These are phyloP conservation scores for Melanophora roralis DNA, from an alignment of 2,888 invertebrate genomes.

Conservation along the genomic window DNA sequence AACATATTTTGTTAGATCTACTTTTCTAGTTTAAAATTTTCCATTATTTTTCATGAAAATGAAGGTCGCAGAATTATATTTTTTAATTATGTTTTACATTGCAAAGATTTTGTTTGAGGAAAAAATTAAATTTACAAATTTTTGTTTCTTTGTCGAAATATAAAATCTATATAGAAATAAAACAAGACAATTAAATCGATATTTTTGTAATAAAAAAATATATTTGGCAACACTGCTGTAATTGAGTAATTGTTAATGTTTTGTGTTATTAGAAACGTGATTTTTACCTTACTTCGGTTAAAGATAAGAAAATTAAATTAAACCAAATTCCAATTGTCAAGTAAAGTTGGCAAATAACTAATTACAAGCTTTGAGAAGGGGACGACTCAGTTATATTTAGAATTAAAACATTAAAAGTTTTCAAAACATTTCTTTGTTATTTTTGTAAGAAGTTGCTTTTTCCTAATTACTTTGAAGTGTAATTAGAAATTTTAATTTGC, in stretches of 20 bases:
- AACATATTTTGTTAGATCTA: too few relatives aligned
- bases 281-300: neutral
- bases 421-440: constrained; percentile 6
- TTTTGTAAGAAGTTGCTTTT: neutral
- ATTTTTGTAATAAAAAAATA: neutral
- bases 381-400: neutral
- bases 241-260: neutral
- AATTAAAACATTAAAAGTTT: constrained; percentile 23
- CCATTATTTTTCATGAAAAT: too few relatives aligned
- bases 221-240: neutral
- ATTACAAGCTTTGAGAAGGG: neutral
- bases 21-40: too few relatives aligned
- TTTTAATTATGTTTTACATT: too few relatives aligned
- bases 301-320: neutral
- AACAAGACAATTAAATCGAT: too few relatives aligned
- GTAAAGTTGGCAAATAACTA: neutral
- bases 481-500: constrained; percentile 28
- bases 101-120: too few relatives aligned
- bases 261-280: neutral
- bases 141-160: too few relatives aligned
- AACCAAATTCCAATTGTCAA: constrained; percentile 37
- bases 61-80: too few relatives aligned
- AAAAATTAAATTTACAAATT: too few relatives aligned
- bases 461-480: neutral
- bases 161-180: too few relatives aligned